phyloP scores from a whole-genome alignment of 2,888 invertebrate species.

The Stegophylla sp. region DNA sequence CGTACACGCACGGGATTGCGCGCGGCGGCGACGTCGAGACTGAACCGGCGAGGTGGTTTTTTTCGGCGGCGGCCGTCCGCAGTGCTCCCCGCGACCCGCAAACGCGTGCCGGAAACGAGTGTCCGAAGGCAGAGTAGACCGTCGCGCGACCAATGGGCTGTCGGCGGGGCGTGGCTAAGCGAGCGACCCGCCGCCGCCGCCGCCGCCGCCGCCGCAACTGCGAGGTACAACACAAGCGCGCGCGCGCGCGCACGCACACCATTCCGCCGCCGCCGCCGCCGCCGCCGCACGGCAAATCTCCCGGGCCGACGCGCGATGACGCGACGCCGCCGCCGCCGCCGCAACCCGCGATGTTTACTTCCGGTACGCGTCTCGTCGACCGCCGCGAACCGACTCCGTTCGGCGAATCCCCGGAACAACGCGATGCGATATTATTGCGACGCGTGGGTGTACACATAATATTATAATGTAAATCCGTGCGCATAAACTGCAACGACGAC shows the following conservation, averaged over 20 bases:
- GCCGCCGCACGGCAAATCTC: conserved; percentile 27
- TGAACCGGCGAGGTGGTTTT: conserved; percentile 61
- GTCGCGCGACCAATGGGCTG: conserved; percentile 60
- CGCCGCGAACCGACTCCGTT: not conserved
- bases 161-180: conserved; percentile 24
- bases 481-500: not conserved
- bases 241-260: not conserved
- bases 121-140: conserved; percentile 18
- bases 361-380: conserved; percentile 21
- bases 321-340: conserved; percentile 25
- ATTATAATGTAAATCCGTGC: not conserved
- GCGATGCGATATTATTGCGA: not conserved
- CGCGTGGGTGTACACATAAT: too few species aligned
- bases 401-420: not conserved
- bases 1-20: conserved; percentile 52
- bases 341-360: conserved; percentile 29
- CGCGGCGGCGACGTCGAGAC: conserved; percentile 60
- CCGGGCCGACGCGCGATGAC: too few species aligned
- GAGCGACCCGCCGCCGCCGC: conserved; percentile 1
- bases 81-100: conserved; percentile 64
- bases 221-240: too few species aligned
- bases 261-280: conserved; percentile 35
- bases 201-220: too few species aligned
- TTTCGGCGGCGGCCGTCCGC: conserved; percentile 57
- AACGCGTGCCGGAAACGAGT: conserved; percentile 60